These are phyloP conservation scores for Thaumatotibia leucotreta DNA, from an alignment of 1,140 invertebrate species.

Conservation along the genomic window DNA sequence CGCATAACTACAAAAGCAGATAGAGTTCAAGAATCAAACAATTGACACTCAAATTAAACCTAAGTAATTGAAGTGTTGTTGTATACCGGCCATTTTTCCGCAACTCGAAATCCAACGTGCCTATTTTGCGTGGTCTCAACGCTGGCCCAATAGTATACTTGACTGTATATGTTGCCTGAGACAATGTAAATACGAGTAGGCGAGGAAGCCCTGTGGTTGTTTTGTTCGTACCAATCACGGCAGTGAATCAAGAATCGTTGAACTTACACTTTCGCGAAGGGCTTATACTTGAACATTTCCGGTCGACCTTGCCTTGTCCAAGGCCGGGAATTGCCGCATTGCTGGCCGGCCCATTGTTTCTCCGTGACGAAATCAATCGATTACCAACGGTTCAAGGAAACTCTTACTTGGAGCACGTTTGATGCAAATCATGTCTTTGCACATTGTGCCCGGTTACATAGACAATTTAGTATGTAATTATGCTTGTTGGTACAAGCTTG, in stretches of 20 bases:
- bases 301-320: constrained; percentile 39
- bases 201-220: background rate
- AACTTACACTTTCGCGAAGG: background rate
- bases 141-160: too few relatives aligned
- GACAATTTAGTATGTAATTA: background rate
- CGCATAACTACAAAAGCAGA: too few relatives aligned
- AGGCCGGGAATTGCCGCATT: constrained; percentile 25
- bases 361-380: constrained; percentile 8
- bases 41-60: too few relatives aligned
- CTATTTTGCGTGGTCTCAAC: too few relatives aligned
- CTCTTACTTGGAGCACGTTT: background rate
- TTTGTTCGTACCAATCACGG: background rate
- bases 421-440: constrained; percentile 1
- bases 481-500: too few relatives aligned
- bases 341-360: constrained; percentile 1
- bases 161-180: too few relatives aligned
- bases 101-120: too few relatives aligned
- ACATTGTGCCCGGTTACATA: background rate
- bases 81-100: too few relatives aligned
- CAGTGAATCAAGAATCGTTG: background rate
- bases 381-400: constrained; percentile 4
- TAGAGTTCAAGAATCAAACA: too few relatives aligned
- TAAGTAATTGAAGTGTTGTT: too few relatives aligned
- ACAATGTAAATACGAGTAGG: too few relatives aligned
- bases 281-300: constrained; percentile 39